Percentiles rank a stretch among this genome's conserved stretches.
phyloP scores from a whole-genome alignment of 2,888 invertebrate genomes.

The Caenorhabditis virilis region DNA sequence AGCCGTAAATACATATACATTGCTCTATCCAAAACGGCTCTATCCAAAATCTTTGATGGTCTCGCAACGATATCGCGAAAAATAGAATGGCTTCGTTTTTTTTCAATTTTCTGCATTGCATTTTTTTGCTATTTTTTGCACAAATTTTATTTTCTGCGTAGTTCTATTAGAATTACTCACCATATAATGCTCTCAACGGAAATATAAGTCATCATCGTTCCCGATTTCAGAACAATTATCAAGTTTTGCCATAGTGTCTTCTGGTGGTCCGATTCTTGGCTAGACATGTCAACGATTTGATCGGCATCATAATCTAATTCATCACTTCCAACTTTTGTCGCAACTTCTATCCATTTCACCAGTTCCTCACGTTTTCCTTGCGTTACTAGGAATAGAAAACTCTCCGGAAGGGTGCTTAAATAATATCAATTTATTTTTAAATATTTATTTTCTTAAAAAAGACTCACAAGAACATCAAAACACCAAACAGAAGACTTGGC shows the following conservation, averaged over 20 bases:
- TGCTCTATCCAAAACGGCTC: no score
- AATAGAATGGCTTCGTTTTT: no score
- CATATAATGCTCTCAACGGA: constrained; percentile 45
- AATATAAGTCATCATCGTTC: constrained; percentile 38
- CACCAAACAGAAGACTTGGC: constrained; percentile 43
- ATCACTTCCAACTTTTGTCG: constrained; percentile 22
- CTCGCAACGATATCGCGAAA: no score
- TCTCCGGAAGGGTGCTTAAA: constrained; percentile 57
- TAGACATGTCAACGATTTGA: constrained; percentile 36
- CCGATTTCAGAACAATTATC: constrained; percentile 25
- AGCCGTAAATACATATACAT: no score
- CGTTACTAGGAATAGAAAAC: constrained; percentile 48
- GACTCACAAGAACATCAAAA: constrained; percentile 50
- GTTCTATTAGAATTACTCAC: no score
- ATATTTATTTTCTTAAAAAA: neutral
- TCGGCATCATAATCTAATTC: constrained; percentile 37
- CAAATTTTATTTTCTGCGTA: no score
- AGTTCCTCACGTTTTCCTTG: constrained; percentile 35
- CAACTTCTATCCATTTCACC: constrained; percentile 45
- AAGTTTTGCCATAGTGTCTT: constrained; percentile 25
- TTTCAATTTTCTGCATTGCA: no score
- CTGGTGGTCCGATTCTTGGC: constrained; percentile 24
- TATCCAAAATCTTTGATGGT: no score
- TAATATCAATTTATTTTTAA: neutral
- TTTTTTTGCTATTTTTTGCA: no score